Conservation (phyloP, 2,888 invertebrate species). For the Anticlea derivata region DNA sequence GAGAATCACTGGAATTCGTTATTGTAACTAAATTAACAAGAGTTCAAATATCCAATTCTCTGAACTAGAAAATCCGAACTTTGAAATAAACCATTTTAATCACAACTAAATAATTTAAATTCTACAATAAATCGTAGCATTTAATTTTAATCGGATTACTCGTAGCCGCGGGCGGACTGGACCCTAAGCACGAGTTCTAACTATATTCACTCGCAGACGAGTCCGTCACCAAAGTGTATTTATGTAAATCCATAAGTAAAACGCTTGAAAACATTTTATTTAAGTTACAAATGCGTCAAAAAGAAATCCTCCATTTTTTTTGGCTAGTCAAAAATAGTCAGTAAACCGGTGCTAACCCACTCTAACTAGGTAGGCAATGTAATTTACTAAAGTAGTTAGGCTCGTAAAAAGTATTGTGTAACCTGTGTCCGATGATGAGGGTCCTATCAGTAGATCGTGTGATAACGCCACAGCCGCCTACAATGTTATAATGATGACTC, state of each 20-base stretch:
- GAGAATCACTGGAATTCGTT: too few species aligned
- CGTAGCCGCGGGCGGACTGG: slow-evolving; percentile 1
- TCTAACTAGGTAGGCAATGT: too few species aligned
- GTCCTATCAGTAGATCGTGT: slow-evolving; percentile 5
- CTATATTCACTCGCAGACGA: neutral
- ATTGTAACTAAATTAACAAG: neutral
- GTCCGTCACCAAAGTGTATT: too few species aligned
- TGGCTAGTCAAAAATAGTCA: too few species aligned
- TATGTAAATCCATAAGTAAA: too few species aligned
- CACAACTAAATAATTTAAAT: slow-evolving; percentile 12
- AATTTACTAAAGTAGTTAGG: neutral
- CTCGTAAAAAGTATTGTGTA: neutral
- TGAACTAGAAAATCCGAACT: slow-evolving; percentile 1
- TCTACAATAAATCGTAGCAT: slow-evolving; percentile 17
- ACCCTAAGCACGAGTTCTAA: neutral
- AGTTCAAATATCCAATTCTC: slow-evolving; percentile 1
- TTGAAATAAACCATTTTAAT: slow-evolving; percentile 10
- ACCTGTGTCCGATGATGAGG: slow-evolving; percentile 13
- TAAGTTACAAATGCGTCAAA: too few species aligned
- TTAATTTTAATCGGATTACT: slow-evolving; percentile 23
- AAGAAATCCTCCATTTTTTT: too few species aligned
- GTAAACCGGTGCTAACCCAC: too few species aligned
- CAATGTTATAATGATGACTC: slow-evolving; percentile 8
- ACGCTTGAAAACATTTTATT: too few species aligned
- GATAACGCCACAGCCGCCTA: slow-evolving; percentile 3